phyloP scores from a whole-genome alignment of 2,888 invertebrate genomes.

The Byasa hedistus region DNA sequence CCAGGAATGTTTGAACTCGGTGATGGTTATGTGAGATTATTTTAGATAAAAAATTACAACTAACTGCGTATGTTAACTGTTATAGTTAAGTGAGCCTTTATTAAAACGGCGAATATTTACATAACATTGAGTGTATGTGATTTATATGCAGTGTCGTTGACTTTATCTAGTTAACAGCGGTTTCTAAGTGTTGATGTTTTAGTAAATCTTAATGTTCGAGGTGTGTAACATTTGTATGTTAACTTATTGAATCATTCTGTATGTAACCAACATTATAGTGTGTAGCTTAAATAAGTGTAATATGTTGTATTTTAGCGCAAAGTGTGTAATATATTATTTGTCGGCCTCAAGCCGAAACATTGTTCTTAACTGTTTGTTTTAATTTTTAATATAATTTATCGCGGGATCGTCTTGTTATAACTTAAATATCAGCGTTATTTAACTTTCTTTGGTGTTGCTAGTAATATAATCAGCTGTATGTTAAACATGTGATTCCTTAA shows the following conservation, averaged over 20 bases:
- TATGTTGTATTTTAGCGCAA: conserved; percentile 64
- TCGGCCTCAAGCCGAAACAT: conserved; percentile 41
- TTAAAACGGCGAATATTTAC: conserved; percentile 7
- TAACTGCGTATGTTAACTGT: background rate
- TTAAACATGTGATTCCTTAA: background rate
- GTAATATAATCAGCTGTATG: background rate
- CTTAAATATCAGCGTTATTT: conserved; percentile 10
- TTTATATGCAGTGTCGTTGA: conserved; percentile 35
- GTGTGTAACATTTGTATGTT: conserved; percentile 42
- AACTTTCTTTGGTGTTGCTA: conserved; percentile 9
- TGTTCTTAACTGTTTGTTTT: conserved; percentile 45
- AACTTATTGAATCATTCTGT: conserved; percentile 56
- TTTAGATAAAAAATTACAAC: background rate
- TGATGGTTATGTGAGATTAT: conserved; percentile 3
- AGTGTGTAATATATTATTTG: conserved; percentile 65
- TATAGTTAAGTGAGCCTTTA: conserved; percentile 4
- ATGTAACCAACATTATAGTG: conserved; percentile 57
- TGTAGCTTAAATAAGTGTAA: conserved; percentile 72
- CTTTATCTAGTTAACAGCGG: conserved; percentile 38
- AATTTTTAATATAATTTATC: conserved; percentile 49
- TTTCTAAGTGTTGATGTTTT: conserved; percentile 47
- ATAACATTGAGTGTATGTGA: conserved; percentile 1
- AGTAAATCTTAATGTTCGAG: conserved; percentile 46
- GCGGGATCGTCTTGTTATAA: conserved; percentile 34
- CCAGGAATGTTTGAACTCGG: background rate